These are phyloP conservation scores for Mongoloraphidia duomilia DNA, from an alignment of 2,888 invertebrate species.

Conservation along the genomic window DNA sequence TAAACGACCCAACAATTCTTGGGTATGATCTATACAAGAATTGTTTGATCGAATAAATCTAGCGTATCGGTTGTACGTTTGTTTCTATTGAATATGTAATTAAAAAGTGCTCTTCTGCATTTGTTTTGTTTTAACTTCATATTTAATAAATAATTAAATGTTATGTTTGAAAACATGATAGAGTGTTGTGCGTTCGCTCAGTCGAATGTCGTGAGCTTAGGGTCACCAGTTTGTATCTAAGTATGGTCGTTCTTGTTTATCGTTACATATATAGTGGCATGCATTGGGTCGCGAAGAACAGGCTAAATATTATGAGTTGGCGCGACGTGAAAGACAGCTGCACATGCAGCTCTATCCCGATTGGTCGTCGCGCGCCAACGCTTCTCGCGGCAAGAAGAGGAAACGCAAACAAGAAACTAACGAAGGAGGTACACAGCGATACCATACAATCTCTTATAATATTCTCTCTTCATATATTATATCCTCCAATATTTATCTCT, in stretches of 20 bases:
- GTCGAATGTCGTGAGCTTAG: neutral
- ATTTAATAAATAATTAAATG: too few species aligned
- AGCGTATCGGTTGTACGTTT: constrained; percentile 12
- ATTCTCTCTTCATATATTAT: too few species aligned
- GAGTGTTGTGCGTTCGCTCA: constrained; percentile 1
- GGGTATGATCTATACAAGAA: constrained; percentile 29
- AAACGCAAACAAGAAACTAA: constrained; percentile 97
- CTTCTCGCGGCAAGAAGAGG: constrained; percentile 99
- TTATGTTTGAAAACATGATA: neutral
- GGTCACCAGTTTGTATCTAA: constrained; percentile 4
- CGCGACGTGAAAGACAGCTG: constrained; percentile 94
- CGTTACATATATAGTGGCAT: constrained; percentile 74
- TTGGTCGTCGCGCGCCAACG: constrained; percentile 99
- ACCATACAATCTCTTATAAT: too few species aligned
- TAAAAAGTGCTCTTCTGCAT: constrained; percentile 28
- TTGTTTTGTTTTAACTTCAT: constrained; percentile 13
- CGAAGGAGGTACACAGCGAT: constrained; percentile 79
- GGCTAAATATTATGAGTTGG: constrained; percentile 99
- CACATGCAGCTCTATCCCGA: constrained; percentile 99
- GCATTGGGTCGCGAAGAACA: constrained; percentile 98
- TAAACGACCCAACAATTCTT: too few species aligned
- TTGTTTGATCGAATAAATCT: constrained; percentile 10
- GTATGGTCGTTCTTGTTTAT: constrained; percentile 26
- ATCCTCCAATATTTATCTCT: constrained; percentile 14
- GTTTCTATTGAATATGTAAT: constrained; percentile 17